phyloP scores from a whole-genome alignment of 2,113 vertebrate species.

The Oreocharis arfaki region DNA sequence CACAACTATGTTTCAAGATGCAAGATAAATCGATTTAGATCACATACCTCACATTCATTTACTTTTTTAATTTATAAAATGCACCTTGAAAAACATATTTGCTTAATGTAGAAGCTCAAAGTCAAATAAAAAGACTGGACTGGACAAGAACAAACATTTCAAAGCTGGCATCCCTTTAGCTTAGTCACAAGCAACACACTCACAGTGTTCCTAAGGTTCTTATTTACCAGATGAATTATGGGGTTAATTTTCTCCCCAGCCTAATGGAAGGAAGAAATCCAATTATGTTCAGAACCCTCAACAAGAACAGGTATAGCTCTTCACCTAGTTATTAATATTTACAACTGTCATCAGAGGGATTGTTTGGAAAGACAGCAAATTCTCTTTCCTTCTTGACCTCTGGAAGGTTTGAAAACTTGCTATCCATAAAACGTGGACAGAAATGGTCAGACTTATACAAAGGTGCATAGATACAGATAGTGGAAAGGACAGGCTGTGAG shows the following conservation, averaged over 20 bases:
- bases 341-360: background rate
- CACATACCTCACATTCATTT: background rate
- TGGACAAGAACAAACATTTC: background rate
- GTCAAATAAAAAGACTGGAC: background rate
- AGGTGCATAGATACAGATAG: background rate
- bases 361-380: background rate
- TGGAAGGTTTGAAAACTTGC: background rate
- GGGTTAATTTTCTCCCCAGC: background rate
- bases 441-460: background rate
- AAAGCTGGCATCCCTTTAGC: background rate
- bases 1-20: background rate
- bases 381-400: background rate
- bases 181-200: background rate
- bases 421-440: background rate
- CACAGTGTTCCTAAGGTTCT: background rate
- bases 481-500: background rate
- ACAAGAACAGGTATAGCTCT: background rate
- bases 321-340: background rate
- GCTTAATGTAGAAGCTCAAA: background rate
- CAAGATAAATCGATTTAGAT: background rate
- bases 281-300: background rate
- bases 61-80: slow-evolving; percentile 5
- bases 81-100: background rate
- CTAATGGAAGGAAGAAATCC: background rate
- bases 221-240: background rate